Base-by-base conservation (phyloP, 2,888 invertebrate species). In the Euzophera pinguis region DNA sequence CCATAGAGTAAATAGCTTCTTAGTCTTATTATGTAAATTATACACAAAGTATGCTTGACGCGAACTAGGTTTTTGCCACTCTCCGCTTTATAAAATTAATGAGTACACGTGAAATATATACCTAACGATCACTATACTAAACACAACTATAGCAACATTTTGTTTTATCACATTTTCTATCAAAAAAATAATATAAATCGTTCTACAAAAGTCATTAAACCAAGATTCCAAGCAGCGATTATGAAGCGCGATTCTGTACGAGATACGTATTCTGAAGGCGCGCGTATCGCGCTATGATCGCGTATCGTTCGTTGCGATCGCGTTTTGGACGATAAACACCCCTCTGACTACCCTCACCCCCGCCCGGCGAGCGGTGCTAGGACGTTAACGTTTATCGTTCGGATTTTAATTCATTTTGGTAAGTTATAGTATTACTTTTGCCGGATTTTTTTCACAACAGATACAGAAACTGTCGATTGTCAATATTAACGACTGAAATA, bases 251-350 rank as follows among this genome's bases (percentile, higher is more conserved):
- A 45, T 45, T 45, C 45, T 32, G 32, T 3, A 32, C n/a, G n/a
- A 43, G 45, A 45, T 45, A 45, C 16, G 45, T 14, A 45, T 45
- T 45, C 45, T 45, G 45, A 32, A 45, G 45, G 45, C 45, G 45
- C 45, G 8, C 32, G 45, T 45, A 45, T 45, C 45, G 45, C 16
- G 32, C 45, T 4, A 12, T 32, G 45, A 45, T 45, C 45, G 32
- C 45, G 1, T 45, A 45, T 45, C 45, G n/a, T 6, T 13, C 4
- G 32, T 32, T 45, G 32, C 45, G 13, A 45, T 45, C 45, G 34
- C 32, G 14, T 45, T 45, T 45, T 45, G 45, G 45, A 32, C 45
- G 45, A 45, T 45, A 45, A 45, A 45, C 32, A 45, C 45, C 45
- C 45, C 45, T 13, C 41, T n/a, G 5, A 29, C 29, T 29, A 45